Base-by-base conservation (phyloP, 2,797 vertebrate species). In the Brachymystax lenok region DNA sequence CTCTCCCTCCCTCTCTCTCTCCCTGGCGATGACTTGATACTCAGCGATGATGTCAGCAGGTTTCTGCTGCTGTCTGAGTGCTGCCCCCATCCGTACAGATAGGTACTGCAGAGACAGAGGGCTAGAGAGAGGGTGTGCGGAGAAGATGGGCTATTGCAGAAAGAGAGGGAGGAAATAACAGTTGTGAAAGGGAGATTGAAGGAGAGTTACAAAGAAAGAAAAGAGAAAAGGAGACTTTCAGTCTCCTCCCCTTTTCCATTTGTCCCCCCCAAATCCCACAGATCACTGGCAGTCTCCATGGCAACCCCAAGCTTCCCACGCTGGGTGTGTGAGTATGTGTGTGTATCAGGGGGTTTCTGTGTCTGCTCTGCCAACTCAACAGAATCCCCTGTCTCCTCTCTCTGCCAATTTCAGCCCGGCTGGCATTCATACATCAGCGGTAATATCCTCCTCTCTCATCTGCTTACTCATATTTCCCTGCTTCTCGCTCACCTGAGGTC, bases 31-130 rank as follows among this genome's bases (percentile, higher is more conserved):
- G 88, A 92, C 92, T 92, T 92, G 89, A 92, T 93, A 86, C 86
- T 92, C 72, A 82, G 85, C 80, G 79, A 88, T 96, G 95, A 95
- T 94, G 94, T 96, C 94, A 95, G 94, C 94, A 91, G 82, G 91
- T 90, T 91, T 92, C 80, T 72, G 73, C 78, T 67, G 71, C 30
- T 83, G 74, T 84, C 90, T 92, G 86, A 87, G 78, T 88, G 87
- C 91, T 91, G 93, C 90, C 90, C 80, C 86, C 84, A 85, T 78
- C 81, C 80, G 85, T 80, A 77, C 79, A 80, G 88, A 85, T 88
- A 69, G 28, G 70, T 91, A 94, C 86, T 94, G 92, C 91, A 92
- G 92, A 51, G 46, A 16, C 5, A 74, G 68, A 56, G 17, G 59
- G 63, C 16, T 30, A 69, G 51, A 51, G 66, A 46, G 50, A 71